phyloP scores from a whole-genome alignment of 2,797 vertebrate species.

The Acomys russatus region DNA sequence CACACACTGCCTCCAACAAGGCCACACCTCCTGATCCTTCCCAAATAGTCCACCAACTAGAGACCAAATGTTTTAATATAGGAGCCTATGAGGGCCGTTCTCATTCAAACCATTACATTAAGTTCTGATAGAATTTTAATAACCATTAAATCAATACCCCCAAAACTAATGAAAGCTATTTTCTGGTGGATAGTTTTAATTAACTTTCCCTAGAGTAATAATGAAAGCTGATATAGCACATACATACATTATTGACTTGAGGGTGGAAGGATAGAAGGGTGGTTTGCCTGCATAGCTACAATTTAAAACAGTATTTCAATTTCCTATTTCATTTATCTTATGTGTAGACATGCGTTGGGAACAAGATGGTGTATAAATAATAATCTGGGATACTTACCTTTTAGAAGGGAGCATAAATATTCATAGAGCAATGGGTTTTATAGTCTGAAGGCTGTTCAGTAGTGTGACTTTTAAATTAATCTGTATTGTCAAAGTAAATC shows the following conservation, averaged over 20 bases:
- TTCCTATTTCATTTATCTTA: slow-evolving; percentile 54
- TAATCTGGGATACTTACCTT: slow-evolving; percentile 52
- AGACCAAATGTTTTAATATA: not conserved
- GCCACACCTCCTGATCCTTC: not conserved
- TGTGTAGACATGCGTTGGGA: not conserved
- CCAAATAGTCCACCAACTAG: not conserved
- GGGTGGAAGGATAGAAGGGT: too few relatives aligned
- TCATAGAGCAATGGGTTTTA: slow-evolving; percentile 56
- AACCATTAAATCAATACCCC: slow-evolving; percentile 16
- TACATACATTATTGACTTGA: not conserved
- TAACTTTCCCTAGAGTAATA: slow-evolving; percentile 16
- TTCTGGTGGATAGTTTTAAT: slow-evolving; percentile 72
- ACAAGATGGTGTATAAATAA: slow-evolving; percentile 56
- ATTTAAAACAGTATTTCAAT: slow-evolving; percentile 60
- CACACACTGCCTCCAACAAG: not conserved
- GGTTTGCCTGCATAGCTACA: not conserved
- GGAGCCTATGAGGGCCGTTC: not conserved
- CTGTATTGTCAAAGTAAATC: slow-evolving; percentile 35
- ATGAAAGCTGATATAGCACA: not conserved
- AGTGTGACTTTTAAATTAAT: slow-evolving; percentile 58
- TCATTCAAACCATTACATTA: not conserved
- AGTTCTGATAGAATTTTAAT: slow-evolving; percentile 59
- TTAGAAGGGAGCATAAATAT: slow-evolving; percentile 61
- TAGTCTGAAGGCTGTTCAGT: slow-evolving; percentile 64
- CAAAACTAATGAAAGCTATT: slow-evolving; percentile 54